These are phyloP conservation scores for Enteromius trimaculatus DNA, from an alignment of 2,797 vertebrate species.

Conservation along the genomic window DNA sequence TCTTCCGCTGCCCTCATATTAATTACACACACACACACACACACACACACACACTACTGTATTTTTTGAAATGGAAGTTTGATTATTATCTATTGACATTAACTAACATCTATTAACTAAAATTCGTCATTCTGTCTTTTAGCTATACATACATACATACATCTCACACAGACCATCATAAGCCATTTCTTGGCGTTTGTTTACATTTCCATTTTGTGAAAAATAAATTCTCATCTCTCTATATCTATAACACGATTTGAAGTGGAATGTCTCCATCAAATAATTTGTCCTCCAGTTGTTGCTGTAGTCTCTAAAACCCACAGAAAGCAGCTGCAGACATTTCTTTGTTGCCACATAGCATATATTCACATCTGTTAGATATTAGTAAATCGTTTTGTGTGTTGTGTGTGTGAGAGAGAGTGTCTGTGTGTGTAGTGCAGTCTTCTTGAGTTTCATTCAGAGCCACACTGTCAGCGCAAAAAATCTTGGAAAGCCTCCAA, in stretches of 20 bases:
- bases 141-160: neutral
- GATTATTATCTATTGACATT: neutral
- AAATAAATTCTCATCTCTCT: neutral
- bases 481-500: constrained; percentile 7
- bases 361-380: constrained; percentile 51
- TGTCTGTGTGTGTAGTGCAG: constrained; percentile 19
- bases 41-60: neutral
- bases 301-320: neutral
- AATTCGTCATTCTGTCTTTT: neutral
- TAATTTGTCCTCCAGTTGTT: neutral
- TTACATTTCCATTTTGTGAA: neutral
- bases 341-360: constrained; percentile 15
- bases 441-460: constrained; percentile 26
- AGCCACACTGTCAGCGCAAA: constrained; percentile 13
- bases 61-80: neutral
- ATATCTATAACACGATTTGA: neutral
- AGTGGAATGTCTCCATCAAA: neutral
- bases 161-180: neutral
- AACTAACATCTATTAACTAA: neutral
- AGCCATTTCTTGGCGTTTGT: neutral
- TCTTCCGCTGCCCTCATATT: neutral
- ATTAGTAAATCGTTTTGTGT: constrained; percentile 36
- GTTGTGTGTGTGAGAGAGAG: constrained; percentile 32
- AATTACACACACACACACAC: neutral
- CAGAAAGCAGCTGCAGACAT: constrained; percentile 24